A percentile compares a stretch with the other conserved stretches of the same genome.
These are phyloP conservation scores for Pseudachorutes palmiensis DNA, from an alignment of 1,140 invertebrate genomes.

Conservation along the genomic window DNA sequence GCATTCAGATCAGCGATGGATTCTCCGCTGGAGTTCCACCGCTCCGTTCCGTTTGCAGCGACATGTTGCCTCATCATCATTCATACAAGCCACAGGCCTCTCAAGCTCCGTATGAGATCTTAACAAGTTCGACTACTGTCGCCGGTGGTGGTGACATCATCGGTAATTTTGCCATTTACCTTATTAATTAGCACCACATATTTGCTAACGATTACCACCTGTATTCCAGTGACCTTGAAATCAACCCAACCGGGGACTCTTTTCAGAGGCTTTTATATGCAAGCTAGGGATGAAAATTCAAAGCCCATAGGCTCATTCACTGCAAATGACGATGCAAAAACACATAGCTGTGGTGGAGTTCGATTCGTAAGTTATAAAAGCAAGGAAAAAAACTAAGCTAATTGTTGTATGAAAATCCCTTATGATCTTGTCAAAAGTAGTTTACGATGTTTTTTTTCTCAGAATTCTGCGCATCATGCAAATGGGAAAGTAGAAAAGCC, in stretches of 20 bases:
- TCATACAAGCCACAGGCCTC: constrained; percentile 17
- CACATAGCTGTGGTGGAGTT: constrained; percentile 30
- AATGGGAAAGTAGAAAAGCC: constrained; percentile 21
- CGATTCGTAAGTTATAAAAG: constrained; percentile 19
- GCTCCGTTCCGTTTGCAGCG: constrained; percentile 17
- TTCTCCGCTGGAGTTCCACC: constrained; percentile 26
- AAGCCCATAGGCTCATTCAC: constrained; percentile 24
- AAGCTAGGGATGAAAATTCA: constrained; percentile 24
- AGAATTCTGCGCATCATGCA: constrained; percentile 34
- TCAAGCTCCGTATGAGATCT: constrained; percentile 13
- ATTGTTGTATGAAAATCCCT: no score
- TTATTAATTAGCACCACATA: background rate
- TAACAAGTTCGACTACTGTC: background rate
- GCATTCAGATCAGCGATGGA: background rate
- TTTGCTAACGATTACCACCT: no score
- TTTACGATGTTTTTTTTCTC: no score
- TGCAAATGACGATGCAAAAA: constrained; percentile 19
- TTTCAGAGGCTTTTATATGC: constrained; percentile 29
- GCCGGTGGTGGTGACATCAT: constrained; percentile 1
- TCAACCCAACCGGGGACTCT: background rate
- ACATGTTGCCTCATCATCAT: constrained; percentile 20
- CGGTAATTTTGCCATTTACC: background rate
- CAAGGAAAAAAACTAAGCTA: no score
- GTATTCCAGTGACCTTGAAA: background rate
- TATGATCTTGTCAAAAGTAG: no score